These are phyloP conservation scores for Cyclina sinensis DNA, from an alignment of 1,140 invertebrate species.

Conservation along the genomic window DNA sequence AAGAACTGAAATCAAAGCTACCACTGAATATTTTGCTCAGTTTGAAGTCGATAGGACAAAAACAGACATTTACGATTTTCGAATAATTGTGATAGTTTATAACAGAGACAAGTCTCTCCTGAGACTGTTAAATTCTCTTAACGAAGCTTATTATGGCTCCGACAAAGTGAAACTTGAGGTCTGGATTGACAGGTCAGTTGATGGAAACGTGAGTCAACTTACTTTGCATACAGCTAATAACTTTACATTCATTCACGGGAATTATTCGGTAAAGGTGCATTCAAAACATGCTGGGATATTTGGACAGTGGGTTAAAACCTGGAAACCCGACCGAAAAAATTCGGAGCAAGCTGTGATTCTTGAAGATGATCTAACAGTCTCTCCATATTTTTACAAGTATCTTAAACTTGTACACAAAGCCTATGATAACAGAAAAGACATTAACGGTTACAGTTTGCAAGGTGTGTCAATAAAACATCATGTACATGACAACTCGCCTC, in stretches of 20 bases:
- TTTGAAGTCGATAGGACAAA: too few relatives aligned
- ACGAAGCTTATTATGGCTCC: too few relatives aligned
- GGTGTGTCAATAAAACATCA: slow-evolving; percentile 62
- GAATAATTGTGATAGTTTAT: too few relatives aligned
- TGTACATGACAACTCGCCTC: background rate
- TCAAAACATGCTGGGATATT: slow-evolving; percentile 69
- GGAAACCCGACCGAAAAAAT: background rate
- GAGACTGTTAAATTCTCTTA: too few relatives aligned
- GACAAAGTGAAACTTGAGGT: too few relatives aligned
- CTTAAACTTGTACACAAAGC: slow-evolving; percentile 70
- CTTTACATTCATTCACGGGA: slow-evolving; percentile 73
- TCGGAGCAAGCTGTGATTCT: slow-evolving; percentile 19
- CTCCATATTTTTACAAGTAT: slow-evolving; percentile 26
- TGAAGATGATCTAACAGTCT: slow-evolving; percentile 50
- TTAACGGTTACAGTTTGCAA: slow-evolving; percentile 74
- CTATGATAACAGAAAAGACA: slow-evolving; percentile 65
- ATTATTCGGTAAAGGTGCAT: slow-evolving; percentile 61
- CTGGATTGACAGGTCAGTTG: slow-evolving; percentile 13
- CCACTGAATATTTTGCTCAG: too few relatives aligned
- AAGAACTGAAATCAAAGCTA: too few relatives aligned
- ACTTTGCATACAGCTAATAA: slow-evolving; percentile 54
- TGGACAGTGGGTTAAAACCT: slow-evolving; percentile 75
- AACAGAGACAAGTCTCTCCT: too few relatives aligned
- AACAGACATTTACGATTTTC: too few relatives aligned
- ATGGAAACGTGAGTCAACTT: slow-evolving; percentile 43